phyloP scores from a whole-genome alignment of 2,113 vertebrate species.

The Paradoxurus hermaphroditus region DNA sequence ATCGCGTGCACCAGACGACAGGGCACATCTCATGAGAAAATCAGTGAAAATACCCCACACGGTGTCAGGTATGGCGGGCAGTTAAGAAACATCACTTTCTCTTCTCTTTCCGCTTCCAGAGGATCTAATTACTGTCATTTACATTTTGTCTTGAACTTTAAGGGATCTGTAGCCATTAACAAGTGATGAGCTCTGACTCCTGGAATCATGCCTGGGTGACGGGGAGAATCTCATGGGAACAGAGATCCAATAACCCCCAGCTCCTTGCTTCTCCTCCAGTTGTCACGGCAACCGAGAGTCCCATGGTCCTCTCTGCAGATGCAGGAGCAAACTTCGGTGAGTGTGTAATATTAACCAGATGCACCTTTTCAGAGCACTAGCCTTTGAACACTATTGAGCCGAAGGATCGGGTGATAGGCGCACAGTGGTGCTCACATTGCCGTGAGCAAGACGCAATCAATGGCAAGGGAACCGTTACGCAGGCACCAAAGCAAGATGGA shows the following conservation, averaged over 20 bases:
- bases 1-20: background rate
- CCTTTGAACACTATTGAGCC: background rate
- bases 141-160: slow-evolving; percentile 31
- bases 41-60: background rate
- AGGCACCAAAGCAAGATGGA: background rate
- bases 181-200: background rate
- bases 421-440: background rate
- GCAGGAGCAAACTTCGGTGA: background rate
- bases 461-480: background rate
- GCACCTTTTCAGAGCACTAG: background rate
- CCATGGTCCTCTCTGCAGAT: background rate
- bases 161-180: background rate
- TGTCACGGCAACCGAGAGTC: background rate
- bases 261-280: background rate
- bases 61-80: background rate
- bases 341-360: background rate
- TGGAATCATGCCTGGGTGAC: background rate
- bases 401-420: background rate
- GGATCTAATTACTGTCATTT: background rate
- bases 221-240: background rate
- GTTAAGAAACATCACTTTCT: background rate
- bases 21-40: background rate
- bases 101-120: background rate
- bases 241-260: background rate
- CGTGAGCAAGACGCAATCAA: background rate